Evolutionary conservation across 2,888 invertebrate genomes (phyloP).

Genomic region (Coremacera marginata): DNA sequence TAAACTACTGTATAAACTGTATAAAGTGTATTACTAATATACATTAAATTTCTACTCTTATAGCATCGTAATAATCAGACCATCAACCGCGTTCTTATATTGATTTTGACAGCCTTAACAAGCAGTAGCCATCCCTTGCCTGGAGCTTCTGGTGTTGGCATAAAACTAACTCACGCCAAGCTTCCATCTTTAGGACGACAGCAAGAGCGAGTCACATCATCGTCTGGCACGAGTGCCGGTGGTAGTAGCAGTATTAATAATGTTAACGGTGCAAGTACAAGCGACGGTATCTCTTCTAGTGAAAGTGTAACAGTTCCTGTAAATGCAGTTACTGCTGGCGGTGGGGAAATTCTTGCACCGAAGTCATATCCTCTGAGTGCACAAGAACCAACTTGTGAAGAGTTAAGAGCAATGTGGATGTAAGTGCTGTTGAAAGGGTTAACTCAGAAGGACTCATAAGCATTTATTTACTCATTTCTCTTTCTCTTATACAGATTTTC

Average conservation of each 20-base stretch:
- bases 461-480: background rate
- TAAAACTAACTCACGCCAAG: conserved; percentile 17
- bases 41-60: background rate
- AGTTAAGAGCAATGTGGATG: conserved; percentile 92
- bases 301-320: conserved; percentile 39
- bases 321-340: conserved; percentile 38
- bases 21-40: too few relatives aligned
- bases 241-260: conserved; percentile 8
- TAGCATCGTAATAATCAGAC: conserved; percentile 5
- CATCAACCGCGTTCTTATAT: background rate
- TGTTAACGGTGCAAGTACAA: conserved; percentile 36
- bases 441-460: background rate
- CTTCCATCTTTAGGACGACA: conserved; percentile 35
- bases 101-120: background rate
- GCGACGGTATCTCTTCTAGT: conserved; percentile 35
- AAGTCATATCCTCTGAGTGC: conserved; percentile 62
- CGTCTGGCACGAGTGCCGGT: conserved; percentile 30
- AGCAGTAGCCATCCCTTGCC: background rate
- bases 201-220: conserved; percentile 4
- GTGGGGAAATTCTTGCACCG: conserved; percentile 63
- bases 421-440: conserved; percentile 54
- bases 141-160: conserved; percentile 15
- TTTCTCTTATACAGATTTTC: conserved; percentile 73
- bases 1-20: too few relatives aligned
- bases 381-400: conserved; percentile 85